These are phyloP conservation scores for Smithornis capensis DNA, from an alignment of 2,113 vertebrate genomes.

Conservation along the genomic window DNA sequence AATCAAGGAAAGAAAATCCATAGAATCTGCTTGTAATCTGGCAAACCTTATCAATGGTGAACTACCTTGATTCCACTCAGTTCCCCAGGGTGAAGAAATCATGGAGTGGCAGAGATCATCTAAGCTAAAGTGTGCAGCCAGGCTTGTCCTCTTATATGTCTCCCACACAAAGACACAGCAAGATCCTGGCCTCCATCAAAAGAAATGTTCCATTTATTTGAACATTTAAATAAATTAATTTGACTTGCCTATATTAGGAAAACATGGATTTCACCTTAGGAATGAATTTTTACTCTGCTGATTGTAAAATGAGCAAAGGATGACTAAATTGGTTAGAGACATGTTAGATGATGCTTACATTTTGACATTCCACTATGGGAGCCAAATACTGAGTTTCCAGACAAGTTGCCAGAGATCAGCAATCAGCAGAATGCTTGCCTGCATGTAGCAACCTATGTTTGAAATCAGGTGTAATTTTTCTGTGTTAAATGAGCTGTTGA, in stretches of 20 bases:
- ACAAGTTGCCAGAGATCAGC: neutral
- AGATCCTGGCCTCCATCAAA: neutral
- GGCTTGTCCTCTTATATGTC: neutral
- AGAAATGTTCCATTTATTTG: neutral
- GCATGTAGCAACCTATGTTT: neutral
- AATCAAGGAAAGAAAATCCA: neutral
- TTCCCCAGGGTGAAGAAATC: neutral
- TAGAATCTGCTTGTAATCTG: neutral
- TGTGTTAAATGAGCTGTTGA: neutral
- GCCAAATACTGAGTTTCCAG: neutral
- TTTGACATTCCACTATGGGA: neutral
- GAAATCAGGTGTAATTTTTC: neutral
- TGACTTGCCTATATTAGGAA: neutral
- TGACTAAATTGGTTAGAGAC: neutral
- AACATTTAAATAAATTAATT: neutral
- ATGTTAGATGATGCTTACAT: accelerated
- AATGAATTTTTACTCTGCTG: neutral
- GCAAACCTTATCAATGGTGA: neutral
- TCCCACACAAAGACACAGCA: neutral
- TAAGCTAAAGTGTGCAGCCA: neutral
- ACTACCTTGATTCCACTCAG: neutral
- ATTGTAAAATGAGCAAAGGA: neutral
- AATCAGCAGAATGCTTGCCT: neutral
- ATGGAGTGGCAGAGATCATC: neutral
- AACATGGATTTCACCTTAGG: neutral